Evolutionary conservation across 2,797 vertebrate species (phyloP), one percentile per base, ranked within the genome.

Genomic region (Peromyscus nudipes): DNA sequence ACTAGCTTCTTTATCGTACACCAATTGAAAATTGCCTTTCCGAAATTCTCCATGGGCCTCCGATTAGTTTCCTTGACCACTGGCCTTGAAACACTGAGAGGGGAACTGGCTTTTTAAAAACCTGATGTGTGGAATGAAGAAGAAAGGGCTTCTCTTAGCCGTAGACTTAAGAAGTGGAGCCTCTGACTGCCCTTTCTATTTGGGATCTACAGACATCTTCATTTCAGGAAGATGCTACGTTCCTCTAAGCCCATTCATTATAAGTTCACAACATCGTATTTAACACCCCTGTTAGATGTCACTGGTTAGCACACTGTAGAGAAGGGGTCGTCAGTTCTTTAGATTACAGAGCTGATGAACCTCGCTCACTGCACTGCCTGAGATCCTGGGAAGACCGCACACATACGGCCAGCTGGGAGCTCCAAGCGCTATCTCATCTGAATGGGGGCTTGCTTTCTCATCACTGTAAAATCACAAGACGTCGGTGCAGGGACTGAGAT

Each of bases 41-140:
- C 0, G 0, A 57, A 4, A 4, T 75, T 84, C 57, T 49, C 25
- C 1, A 34, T 6, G 64, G 9, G 46, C 64, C 25, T 31, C 2
- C 29, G 17, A 60, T 92, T 46, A 16, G 37, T 60, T 86, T 75
- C 55, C 27, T 43, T 34, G 19, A 49, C 31, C 71, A 13, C 17
- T 13, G 27, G 31, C 67, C 1, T 0, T 16, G 1, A 23, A n/a
- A 49, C 13, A 17, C 25, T 14, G 16, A 8, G 55, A 49, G 34
- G 60, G 79, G n/a, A 57, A 29, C 31, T 49, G 19, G 31, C 27
- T 34, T 65, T 46, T 49, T 9, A 49, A 77, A 77, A 76, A 13
- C 52, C 77, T 14, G 40, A 11, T 1, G 5, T 19, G n/a, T 71
- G 49, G 8, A 87, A 4, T 6, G 11, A 49, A 46, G 21, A 29